Conservation (phyloP, 2,888 invertebrate species). For the Anthoptus insignis region DNA sequence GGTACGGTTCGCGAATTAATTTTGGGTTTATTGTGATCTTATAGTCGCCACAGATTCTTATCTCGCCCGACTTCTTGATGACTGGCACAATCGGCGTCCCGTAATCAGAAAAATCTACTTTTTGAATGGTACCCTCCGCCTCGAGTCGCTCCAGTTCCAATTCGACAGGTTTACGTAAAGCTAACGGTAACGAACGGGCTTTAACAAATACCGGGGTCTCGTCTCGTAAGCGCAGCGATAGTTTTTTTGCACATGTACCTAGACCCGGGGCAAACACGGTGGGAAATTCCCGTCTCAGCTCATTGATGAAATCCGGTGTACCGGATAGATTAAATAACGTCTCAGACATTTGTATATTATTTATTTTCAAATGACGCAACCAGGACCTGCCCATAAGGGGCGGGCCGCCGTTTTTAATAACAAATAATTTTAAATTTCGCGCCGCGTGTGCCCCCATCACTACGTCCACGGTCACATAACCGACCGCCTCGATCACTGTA, state of each 20-base stretch:
- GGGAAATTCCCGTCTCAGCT: slow-evolving; percentile 33
- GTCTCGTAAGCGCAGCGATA: slow-evolving; percentile 34
- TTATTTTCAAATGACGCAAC: slow-evolving; percentile 28
- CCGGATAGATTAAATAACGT: background rate
- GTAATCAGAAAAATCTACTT: slow-evolving; percentile 41
- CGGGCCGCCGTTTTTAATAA: slow-evolving; percentile 24
- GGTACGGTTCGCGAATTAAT: slow-evolving; percentile 44
- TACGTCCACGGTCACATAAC: slow-evolving; percentile 33
- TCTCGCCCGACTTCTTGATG: slow-evolving; percentile 33
- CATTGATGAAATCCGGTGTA: slow-evolving; percentile 19
- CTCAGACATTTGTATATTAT: slow-evolving; percentile 17
- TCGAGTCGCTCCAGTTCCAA: slow-evolving; percentile 35
- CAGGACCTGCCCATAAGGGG: slow-evolving; percentile 31
- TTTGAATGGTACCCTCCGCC: slow-evolving; percentile 36
- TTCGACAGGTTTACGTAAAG: slow-evolving; percentile 37
- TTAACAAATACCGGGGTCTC: slow-evolving; percentile 28
- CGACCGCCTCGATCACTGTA: slow-evolving; percentile 30
- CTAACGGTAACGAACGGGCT: slow-evolving; percentile 38
- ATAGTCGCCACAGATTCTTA: slow-evolving; percentile 47
- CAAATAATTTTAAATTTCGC: slow-evolving; percentile 27
- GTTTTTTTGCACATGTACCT: slow-evolving; percentile 38
- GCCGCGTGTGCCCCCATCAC: slow-evolving; percentile 7
- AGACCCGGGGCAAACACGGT: slow-evolving; percentile 37
- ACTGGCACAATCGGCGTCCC: slow-evolving; percentile 44
- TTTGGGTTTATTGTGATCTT: slow-evolving; percentile 48